Evolutionary conservation across 2,888 invertebrate species (phyloP).

Genomic region (Calliopum simillimum): DNA sequence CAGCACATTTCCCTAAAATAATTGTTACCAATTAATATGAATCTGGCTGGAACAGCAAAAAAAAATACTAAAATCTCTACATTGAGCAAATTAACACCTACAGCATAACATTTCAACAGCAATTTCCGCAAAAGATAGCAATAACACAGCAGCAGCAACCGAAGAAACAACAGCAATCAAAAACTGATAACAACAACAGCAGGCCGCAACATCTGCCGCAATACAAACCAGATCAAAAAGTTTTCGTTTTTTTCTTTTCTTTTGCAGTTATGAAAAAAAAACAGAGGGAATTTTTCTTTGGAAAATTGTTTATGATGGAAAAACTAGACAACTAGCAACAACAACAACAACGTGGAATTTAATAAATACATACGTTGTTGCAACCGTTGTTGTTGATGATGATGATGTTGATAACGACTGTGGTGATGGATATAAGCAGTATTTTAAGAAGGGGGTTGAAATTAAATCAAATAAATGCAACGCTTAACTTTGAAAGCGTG

Average conservation of each 20-base stretch:
- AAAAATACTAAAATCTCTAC: no score
- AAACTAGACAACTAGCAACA: constrained; percentile 6
- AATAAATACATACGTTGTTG: constrained; percentile 27
- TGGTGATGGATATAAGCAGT: no score
- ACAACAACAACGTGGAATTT: constrained; percentile 2
- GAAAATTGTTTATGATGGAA: constrained; percentile 10
- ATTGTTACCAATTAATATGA: no score
- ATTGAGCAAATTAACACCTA: constrained; percentile 23
- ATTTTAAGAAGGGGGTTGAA: no score
- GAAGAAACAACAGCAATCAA: constrained; percentile 37
- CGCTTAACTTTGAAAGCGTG: no score
- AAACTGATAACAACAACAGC: neutral
- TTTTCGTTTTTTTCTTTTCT: constrained; percentile 10
- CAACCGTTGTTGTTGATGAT: constrained; percentile 7
- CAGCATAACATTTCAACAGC: constrained; percentile 4
- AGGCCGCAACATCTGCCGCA: neutral
- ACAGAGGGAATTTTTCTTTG: constrained; percentile 19
- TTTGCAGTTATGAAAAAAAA: constrained; percentile 4
- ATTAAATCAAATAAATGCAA: no score
- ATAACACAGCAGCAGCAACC: constrained; percentile 41
- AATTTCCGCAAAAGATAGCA: constrained; percentile 23
- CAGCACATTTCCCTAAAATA: no score
- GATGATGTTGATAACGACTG: neutral
- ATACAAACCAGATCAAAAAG: neutral
- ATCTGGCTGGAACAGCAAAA: no score